Evolutionary conservation across 2,888 invertebrate genomes (phyloP).

Genomic region (Cerceris rybyensis): DNA sequence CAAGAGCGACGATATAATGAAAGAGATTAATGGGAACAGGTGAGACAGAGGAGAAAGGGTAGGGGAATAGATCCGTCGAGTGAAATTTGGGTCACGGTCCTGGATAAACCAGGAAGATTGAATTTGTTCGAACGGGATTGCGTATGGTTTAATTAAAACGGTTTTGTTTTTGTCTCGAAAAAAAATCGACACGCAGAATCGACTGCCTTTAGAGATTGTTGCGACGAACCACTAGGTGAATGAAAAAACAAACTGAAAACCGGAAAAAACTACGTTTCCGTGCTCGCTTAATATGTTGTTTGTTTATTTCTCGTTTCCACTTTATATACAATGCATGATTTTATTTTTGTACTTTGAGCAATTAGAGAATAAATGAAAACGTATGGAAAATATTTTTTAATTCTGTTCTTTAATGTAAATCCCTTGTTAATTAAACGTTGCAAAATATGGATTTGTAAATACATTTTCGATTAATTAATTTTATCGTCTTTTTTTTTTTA

Average conservation of each 20-base stretch:
- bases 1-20: slow-evolving; percentile 36
- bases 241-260: not conserved
- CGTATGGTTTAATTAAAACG: slow-evolving; percentile 68
- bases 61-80: not conserved
- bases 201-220: not conserved
- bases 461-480: too few relatives aligned
- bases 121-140: slow-evolving; percentile 56
- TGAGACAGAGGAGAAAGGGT: not conserved
- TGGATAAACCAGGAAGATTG: slow-evolving; percentile 63
- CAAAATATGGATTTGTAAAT: too few relatives aligned
- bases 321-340: too few relatives aligned
- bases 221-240: not conserved
- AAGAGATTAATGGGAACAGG: slow-evolving; percentile 27
- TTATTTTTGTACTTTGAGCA: too few relatives aligned
- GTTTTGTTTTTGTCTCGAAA: slow-evolving; percentile 15
- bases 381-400: too few relatives aligned
- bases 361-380: too few relatives aligned
- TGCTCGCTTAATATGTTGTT: too few relatives aligned
- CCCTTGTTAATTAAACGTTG: too few relatives aligned
- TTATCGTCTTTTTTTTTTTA: too few relatives aligned
- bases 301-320: too few relatives aligned
- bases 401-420: too few relatives aligned
- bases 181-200: slow-evolving; percentile 1
- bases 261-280: too few relatives aligned
- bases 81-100: slow-evolving; percentile 61